phyloP scores from a whole-genome alignment of 2,888 invertebrate genomes.

The Cyrtodaria siliqua region DNA sequence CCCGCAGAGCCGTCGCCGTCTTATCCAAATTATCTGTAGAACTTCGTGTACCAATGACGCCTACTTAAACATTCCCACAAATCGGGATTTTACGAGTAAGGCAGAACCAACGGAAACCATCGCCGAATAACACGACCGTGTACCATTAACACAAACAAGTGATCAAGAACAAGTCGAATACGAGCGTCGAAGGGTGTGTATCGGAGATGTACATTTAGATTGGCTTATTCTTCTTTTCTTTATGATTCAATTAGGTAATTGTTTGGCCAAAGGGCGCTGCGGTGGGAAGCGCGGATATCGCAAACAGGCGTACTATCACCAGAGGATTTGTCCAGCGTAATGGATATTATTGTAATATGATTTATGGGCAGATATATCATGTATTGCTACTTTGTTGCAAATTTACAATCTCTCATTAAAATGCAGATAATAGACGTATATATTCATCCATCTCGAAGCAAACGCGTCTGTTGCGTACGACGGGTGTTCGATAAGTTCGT shows the following conservation, averaged over 20 bases:
- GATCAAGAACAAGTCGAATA: not conserved
- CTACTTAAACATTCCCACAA: not conserved
- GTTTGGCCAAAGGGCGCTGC: not conserved
- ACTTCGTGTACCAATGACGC: not conserved
- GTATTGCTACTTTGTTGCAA: too few species aligned
- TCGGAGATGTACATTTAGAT: not conserved
- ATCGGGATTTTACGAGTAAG: not conserved
- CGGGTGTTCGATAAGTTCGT: too few species aligned
- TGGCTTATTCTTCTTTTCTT: not conserved
- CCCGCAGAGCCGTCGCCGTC: not conserved
- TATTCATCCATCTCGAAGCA: too few species aligned
- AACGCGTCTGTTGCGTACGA: too few species aligned
- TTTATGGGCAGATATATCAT: too few species aligned
- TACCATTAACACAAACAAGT: too few species aligned
- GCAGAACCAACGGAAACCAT: not conserved
- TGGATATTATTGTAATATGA: too few species aligned
- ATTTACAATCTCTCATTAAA: too few species aligned
- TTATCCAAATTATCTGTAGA: not conserved
- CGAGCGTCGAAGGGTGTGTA: not conserved
- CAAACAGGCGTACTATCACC: too few species aligned
- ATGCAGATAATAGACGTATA: too few species aligned
- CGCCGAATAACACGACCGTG: too few species aligned
- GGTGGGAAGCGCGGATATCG: not conserved
- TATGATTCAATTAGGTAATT: constrained; percentile 1
- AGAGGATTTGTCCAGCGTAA: too few species aligned